These are phyloP conservation scores for Gymnoscelis rufifasciata DNA, from an alignment of 2,888 invertebrate species.

Conservation along the genomic window DNA sequence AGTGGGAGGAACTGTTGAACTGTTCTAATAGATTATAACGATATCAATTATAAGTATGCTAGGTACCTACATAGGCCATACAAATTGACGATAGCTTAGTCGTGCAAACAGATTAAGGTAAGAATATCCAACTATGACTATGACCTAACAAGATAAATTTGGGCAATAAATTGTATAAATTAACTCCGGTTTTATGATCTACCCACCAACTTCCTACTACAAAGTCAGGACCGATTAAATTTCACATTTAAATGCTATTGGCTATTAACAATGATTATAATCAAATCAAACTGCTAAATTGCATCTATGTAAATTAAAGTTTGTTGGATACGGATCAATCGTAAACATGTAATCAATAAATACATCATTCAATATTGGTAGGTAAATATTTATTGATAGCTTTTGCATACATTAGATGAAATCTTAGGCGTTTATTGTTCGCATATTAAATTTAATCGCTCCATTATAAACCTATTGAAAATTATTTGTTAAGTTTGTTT, in stretches of 20 bases:
- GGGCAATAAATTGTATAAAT: neutral
- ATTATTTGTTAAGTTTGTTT: too few species aligned
- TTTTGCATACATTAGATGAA: slow-evolving; percentile 8
- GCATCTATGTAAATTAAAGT: slow-evolving; percentile 27
- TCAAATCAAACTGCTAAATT: slow-evolving; percentile 28
- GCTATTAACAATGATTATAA: slow-evolving; percentile 16
- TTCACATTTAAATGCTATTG: slow-evolving; percentile 25
- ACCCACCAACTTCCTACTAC: neutral
- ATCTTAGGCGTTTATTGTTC: slow-evolving; percentile 12
- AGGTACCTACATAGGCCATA: too few species aligned
- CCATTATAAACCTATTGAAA: slow-evolving; percentile 1
- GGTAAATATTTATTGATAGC: slow-evolving; percentile 25
- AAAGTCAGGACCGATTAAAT: slow-evolving; percentile 11
- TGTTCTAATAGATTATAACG: too few species aligned
- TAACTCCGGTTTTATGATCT: neutral
- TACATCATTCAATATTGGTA: slow-evolving; percentile 23
- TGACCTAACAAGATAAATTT: neutral
- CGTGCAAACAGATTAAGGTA: too few species aligned
- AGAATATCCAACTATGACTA: neutral
- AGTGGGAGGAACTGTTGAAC: too few species aligned
- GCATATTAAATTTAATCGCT: slow-evolving; percentile 6
- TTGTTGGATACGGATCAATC: slow-evolving; percentile 9
- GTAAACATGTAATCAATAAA: slow-evolving; percentile 25
- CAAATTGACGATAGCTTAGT: too few species aligned
- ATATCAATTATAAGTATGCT: too few species aligned